Conservation (phyloP, 2,113 vertebrate species). For the Colossoma macropomum region DNA sequence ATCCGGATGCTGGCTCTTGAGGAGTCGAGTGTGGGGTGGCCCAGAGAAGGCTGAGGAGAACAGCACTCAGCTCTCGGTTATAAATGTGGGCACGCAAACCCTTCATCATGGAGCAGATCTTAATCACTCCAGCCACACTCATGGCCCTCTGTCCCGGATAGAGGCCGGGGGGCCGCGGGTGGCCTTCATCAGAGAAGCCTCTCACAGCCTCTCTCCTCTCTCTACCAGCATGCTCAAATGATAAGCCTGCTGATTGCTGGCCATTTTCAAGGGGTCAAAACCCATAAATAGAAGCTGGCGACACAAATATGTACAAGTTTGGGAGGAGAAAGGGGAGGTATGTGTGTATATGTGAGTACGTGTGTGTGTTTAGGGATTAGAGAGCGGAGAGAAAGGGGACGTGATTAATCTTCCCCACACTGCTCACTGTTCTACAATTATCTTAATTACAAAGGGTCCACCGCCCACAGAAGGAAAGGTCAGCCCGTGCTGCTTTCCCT, state of each 20-base stretch:
- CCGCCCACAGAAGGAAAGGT: constrained; percentile 47
- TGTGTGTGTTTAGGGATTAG: constrained; percentile 35
- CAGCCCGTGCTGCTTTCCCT: constrained; percentile 35
- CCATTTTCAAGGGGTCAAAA: constrained; percentile 63
- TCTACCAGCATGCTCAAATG: constrained; percentile 54
- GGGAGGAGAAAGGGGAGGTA: neutral
- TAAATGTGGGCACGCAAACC: constrained; percentile 64
- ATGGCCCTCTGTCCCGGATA: constrained; percentile 41
- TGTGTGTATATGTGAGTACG: constrained; percentile 6
- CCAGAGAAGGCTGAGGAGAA: constrained; percentile 44
- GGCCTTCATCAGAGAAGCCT: constrained; percentile 67
- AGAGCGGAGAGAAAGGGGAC: constrained; percentile 24
- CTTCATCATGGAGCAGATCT: constrained; percentile 72
- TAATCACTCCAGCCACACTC: constrained; percentile 71
- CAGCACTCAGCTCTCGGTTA: constrained; percentile 63
- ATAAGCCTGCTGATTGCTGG: constrained; percentile 72
- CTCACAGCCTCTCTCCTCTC: constrained; percentile 53
- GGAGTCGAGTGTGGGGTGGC: constrained; percentile 20
- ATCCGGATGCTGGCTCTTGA: constrained; percentile 35
- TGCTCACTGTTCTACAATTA: constrained; percentile 53
- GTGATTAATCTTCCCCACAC: constrained; percentile 46
- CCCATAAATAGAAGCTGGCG: constrained; percentile 67
- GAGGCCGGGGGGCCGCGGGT: constrained; percentile 52
- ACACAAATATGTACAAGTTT: constrained; percentile 20
- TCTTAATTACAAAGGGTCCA: constrained; percentile 57